phyloP scores from a whole-genome alignment of 2,113 vertebrate genomes.

The Leucoraja erinaceus region DNA sequence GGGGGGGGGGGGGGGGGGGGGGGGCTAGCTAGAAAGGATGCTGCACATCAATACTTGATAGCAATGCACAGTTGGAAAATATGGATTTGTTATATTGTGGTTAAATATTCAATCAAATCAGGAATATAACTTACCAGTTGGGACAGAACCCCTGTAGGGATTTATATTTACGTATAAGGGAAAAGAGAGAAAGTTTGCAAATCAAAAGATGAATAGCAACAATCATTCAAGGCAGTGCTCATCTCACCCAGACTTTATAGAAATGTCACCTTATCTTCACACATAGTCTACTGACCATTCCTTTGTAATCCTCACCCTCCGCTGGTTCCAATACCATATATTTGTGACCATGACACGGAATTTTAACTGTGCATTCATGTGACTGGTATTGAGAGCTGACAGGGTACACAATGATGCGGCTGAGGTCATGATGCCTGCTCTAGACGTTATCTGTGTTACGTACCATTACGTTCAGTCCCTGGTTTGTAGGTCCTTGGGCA shows the following conservation, averaged over 20 bases:
- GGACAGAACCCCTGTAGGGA: neutral
- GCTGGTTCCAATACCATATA: neutral
- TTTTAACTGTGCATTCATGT: neutral
- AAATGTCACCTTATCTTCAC: neutral
- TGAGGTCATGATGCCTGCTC: neutral
- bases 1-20: too few relatives aligned
- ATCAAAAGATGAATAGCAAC: neutral
- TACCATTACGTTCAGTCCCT: constrained; percentile 76
- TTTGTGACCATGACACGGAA: neutral
- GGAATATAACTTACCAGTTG: neutral
- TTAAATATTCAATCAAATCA: neutral
- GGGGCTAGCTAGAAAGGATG: neutral
- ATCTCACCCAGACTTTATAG: neutral
- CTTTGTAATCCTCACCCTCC: neutral
- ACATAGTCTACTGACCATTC: neutral
- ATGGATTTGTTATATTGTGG: neutral
- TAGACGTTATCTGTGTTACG: constrained; percentile 42
- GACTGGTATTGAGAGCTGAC: neutral
- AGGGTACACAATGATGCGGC: neutral
- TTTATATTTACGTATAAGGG: too few relatives aligned
- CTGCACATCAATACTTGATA: neutral
- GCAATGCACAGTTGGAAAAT: neutral
- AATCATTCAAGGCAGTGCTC: neutral
- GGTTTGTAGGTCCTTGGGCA: constrained; percentile 75
- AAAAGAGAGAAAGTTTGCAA: neutral